Evolutionary conservation across 2,888 invertebrate species (phyloP).

Genomic region (Amiota communis): DNA sequence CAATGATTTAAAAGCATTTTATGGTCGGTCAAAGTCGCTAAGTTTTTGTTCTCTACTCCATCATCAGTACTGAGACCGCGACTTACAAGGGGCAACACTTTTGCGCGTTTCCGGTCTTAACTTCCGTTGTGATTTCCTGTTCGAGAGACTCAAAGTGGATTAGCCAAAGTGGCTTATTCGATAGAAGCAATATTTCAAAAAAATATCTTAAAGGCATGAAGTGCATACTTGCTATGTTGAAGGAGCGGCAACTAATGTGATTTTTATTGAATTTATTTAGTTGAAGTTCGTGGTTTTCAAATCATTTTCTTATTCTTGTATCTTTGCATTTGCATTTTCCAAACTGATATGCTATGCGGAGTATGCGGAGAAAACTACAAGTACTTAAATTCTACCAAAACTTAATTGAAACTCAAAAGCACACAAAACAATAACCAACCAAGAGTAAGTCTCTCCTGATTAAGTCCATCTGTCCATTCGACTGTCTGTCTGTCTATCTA

Average conservation of each 20-base stretch:
- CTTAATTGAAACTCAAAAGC: too few species aligned
- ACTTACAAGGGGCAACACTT: background rate
- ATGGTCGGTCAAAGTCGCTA: background rate
- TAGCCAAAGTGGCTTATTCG: background rate
- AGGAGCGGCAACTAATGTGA: slow-evolving; percentile 1
- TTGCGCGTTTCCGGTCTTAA: background rate
- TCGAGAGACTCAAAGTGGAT: background rate
- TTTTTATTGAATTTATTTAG: slow-evolving; percentile 20
- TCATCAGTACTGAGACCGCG: background rate
- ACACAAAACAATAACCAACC: too few species aligned
- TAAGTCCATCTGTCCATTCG: slow-evolving; percentile 14
- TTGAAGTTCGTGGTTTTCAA: too few species aligned
- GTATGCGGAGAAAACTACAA: too few species aligned
- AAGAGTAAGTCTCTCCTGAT: background rate
- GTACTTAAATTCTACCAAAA: too few species aligned
- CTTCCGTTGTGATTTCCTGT: background rate
- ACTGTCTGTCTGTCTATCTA: slow-evolving; percentile 37
- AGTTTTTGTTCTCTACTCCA: background rate
- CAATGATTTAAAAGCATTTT: slow-evolving; percentile 22
- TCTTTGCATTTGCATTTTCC: too few species aligned
- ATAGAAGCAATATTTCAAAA: background rate
- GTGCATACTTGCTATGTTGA: too few species aligned
- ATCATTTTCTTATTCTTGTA: too few species aligned
- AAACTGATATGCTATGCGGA: too few species aligned
- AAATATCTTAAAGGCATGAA: too few species aligned